Base-by-base conservation (phyloP, 2,797 vertebrate species). In the Brachyalestes nurse region DNA sequence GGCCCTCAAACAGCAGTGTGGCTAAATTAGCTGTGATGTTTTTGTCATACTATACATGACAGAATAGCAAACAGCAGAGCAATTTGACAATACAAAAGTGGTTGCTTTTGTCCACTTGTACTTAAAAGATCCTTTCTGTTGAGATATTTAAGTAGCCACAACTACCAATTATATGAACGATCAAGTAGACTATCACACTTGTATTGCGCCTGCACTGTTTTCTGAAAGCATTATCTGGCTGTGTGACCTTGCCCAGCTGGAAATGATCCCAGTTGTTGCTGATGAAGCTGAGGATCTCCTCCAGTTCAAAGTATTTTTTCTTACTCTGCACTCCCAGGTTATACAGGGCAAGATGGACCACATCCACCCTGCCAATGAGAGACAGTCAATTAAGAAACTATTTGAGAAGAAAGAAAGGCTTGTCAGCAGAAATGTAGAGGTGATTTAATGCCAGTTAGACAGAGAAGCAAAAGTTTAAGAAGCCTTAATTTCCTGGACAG, bases 271-370 rank as follows among this genome's bases (percentile, higher is more conserved):
- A 99, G 92, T 97, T 95, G 23, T 93, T 91, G 47, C 95, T 95
- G 82, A 97, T 95, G 0, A 99, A 99, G 83, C 92, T 91, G 62
- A 98, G 90, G 82, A 99, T 98, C 92, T 99, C 97, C 38, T 99
- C 97, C 0, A 99, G 95, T 87, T 99, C 95, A 2, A 99, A 99
- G 89, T 99, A 99, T 70, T 98, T 98, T 92, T 99, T 99, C 93
- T 99, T 99, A 92, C 96, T 97, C 89, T 97, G 96, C 16, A 99
- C 95, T 0, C 96, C 97, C 89, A 99, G 92, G 89, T 98, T 99
- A 91, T 99, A 99, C 42, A 99, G 94, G 7, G 95, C 96, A 6
- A 99, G 93, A 79, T 99, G 97, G 19, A 98, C 97, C 6, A 97
- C 90, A 0, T 99, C 97, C 2, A 99, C 97, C 97, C 96, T 97